These are phyloP conservation scores for Cremastobaeus sp. DNA, from an alignment of 2,888 invertebrate species.

Conservation along the genomic window DNA sequence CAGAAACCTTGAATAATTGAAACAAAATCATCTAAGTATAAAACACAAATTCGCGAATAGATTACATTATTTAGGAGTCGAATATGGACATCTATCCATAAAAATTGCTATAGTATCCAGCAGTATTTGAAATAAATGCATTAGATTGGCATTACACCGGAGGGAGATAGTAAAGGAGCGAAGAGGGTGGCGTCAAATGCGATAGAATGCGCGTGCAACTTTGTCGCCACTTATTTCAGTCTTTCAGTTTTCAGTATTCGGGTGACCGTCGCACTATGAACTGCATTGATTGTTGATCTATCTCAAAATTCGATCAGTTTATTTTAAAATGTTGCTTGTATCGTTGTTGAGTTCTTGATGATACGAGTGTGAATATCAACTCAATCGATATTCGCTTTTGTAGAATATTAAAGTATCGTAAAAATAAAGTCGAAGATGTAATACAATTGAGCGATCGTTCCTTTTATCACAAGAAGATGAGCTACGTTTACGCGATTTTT, in stretches of 20 bases:
- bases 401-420: too few relatives aligned
- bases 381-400: too few relatives aligned
- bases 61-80: not conserved
- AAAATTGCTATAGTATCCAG: slow-evolving; percentile 43
- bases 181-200: slow-evolving; percentile 43
- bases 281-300: not conserved
- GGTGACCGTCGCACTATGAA: slow-evolving; percentile 65
- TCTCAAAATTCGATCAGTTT: not conserved
- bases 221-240: slow-evolving; percentile 66
- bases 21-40: too few relatives aligned
- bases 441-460: not conserved
- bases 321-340: too few relatives aligned
- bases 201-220: slow-evolving; percentile 42
- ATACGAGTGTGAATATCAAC: too few relatives aligned
- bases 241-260: slow-evolving; percentile 72
- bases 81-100: slow-evolving; percentile 32
- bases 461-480: not conserved
- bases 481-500: not conserved
- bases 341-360: too few relatives aligned
- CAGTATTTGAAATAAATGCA: slow-evolving; percentile 48
- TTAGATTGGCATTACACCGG: slow-evolving; percentile 30
- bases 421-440: too few relatives aligned
- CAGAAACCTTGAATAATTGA: too few relatives aligned
- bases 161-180: slow-evolving; percentile 16
- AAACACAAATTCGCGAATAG: too few relatives aligned